These are phyloP conservation scores for Oscheius sp. DNA, from an alignment of 2,888 invertebrate species.

Conservation along the genomic window DNA sequence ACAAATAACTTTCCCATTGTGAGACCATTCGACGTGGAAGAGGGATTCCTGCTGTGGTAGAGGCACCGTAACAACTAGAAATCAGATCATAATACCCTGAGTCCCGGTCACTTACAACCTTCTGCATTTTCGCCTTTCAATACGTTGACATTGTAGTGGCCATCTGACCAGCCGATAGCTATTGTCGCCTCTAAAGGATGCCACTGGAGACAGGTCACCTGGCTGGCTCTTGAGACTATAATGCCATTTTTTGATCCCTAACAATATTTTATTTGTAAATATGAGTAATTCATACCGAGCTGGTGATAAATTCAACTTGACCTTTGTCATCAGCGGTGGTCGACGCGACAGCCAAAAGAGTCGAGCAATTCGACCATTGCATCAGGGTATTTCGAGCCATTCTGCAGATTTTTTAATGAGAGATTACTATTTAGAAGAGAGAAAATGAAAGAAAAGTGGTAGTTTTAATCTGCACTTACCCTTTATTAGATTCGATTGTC, in stretches of 20 bases:
- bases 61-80: constrained; percentile 6
- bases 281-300: not conserved
- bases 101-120: constrained; percentile 13
- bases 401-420: not conserved
- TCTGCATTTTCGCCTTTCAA: not conserved
- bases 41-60: not conserved
- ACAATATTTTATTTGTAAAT: not conserved
- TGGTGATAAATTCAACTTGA: constrained; percentile 29
- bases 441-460: constrained; percentile 1
- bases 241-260: constrained; percentile 8
- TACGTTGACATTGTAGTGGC: constrained; percentile 34
- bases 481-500: constrained; percentile 19
- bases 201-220: constrained; percentile 56
- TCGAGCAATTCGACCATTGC: constrained; percentile 30
- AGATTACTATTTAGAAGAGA: not conserved
- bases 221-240: not conserved
- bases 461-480: not conserved
- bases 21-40: constrained; percentile 27
- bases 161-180: constrained; percentile 65
- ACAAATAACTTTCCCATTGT: constrained; percentile 19
- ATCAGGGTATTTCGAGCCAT: constrained; percentile 18
- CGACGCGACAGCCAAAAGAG: constrained; percentile 14
- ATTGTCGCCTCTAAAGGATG: constrained; percentile 60
- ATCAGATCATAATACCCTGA: not conserved
- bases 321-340: constrained; percentile 3